phyloP scores from a whole-genome alignment of 2,888 invertebrate species.

The Dorcus hopei region DNA sequence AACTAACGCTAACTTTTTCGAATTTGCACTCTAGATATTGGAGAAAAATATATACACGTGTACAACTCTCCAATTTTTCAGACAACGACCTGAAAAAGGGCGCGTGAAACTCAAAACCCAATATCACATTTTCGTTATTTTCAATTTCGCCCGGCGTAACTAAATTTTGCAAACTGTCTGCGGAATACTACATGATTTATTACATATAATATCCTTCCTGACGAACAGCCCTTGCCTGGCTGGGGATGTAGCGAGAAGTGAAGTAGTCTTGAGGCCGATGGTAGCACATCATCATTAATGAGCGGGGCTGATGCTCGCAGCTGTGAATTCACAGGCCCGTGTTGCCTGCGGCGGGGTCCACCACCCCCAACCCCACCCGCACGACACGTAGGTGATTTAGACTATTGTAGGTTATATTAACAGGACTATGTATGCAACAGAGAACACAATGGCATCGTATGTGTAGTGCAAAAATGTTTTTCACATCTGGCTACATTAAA shows the following conservation, averaged over 20 bases:
- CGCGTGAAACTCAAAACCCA: no score
- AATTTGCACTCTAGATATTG: no score
- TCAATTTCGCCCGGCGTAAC: not conserved
- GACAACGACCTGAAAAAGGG: no score
- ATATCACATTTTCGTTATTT: no score
- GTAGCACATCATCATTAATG: conserved; percentile 73
- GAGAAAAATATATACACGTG: no score
- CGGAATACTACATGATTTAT: conserved; percentile 2
- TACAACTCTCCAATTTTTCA: no score
- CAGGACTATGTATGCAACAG: no score
- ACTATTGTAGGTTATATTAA: conserved; percentile 12
- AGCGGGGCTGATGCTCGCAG: conserved; percentile 52
- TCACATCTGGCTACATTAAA: not conserved
- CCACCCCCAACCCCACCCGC: conserved; percentile 30
- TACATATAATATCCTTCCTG: conserved; percentile 28
- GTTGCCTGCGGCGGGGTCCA: conserved; percentile 31
- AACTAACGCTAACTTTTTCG: no score
- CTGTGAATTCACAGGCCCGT: conserved; percentile 38
- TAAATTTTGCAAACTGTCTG: not conserved
- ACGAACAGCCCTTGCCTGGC: conserved; percentile 33
- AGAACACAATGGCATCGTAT: no score
- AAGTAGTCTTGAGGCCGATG: conserved; percentile 70
- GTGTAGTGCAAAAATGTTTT: not conserved
- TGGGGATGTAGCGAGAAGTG: conserved; percentile 59
- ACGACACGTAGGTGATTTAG: conserved; percentile 28